Conservation (phyloP, 2,888 invertebrate species). For the Galeopsomyia nigrocyanea region DNA sequence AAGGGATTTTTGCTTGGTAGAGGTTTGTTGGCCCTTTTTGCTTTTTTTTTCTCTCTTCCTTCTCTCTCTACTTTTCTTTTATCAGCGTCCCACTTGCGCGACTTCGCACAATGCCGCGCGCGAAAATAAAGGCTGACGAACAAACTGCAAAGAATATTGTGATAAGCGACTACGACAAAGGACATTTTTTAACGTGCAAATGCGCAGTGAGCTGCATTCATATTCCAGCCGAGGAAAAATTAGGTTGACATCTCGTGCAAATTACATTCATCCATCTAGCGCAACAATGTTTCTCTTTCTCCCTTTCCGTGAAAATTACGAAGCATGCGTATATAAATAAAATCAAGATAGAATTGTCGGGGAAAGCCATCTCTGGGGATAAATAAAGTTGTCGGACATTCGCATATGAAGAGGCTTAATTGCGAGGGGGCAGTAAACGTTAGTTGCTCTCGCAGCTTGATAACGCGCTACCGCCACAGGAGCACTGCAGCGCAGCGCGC, state of each 20-base stretch:
- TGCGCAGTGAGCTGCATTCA: background rate
- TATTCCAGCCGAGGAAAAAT: too few species aligned
- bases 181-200: conserved; percentile 20
- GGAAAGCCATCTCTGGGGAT: too few species aligned
- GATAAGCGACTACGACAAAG: conserved; percentile 23
- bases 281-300: too few species aligned
- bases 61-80: conserved; percentile 27
- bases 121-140: conserved; percentile 9
- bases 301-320: too few species aligned
- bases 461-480: too few species aligned
- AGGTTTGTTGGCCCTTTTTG: conserved; percentile 63
- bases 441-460: background rate
- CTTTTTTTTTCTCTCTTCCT: conserved; percentile 3
- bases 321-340: too few species aligned
- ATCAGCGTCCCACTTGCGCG: conserved; percentile 17
- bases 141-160: conserved; percentile 25
- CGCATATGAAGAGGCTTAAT: too few species aligned
- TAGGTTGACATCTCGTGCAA: too few species aligned
- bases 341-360: too few species aligned
- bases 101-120: conserved; percentile 17
- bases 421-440: conserved; percentile 19
- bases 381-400: too few species aligned
- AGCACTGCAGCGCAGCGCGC: background rate
- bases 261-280: too few species aligned
- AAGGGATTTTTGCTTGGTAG: conserved; percentile 75